Base-by-base conservation (phyloP, 2,113 vertebrate genomes). In the Spea multiplicata region DNA sequence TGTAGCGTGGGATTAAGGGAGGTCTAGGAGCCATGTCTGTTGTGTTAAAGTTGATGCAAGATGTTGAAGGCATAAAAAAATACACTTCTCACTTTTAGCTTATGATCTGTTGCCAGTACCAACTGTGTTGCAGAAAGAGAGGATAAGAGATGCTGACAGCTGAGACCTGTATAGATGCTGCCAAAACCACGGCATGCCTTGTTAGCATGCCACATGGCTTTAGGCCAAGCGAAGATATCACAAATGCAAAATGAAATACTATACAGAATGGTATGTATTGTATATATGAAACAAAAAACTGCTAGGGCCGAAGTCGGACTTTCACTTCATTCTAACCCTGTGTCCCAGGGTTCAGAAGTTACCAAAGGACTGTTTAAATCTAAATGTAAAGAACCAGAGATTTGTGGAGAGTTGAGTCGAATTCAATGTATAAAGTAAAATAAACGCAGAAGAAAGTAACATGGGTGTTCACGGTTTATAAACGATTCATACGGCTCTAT, bases 121-220 rank as follows among this genome's bases (percentile, higher is more conserved):
- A 89, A 86, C 86, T 84, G 86, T 87, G 85, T 86, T 86, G 86
- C 83, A 86, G 87, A 90, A 87, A 89, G 68, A 86, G 86, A 91
- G 85, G 85, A 83, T 87, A 88, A 90, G 87, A 90, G 87, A 86
- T 83, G 83, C 87, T 89, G 87, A 89, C 89, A 91, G 87, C 88
- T 93, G 91, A 88, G 87, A 81, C 88, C 87, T 86, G 87, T 83
- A 83, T 73, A 16, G 84, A 85, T 88, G 76, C 85, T 48, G 84
- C 89, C 89, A 90, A 86, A 73, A 76, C 83, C 81, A 86, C 84
- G 83, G 82, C 87, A 76, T 73, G 82, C 53, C 84, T 86, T 86
- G 86, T 82, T 86, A 85, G 81, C 75, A 81, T 82, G 83, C 89
- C 88, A 86, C 0, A 65, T 86, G 88, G 90, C 88, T 86, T 59